Percentiles rank a stretch among this genome's conserved stretches.
phyloP scores from a whole-genome alignment of 2,888 invertebrate species.

The Cephonodes hylas region DNA sequence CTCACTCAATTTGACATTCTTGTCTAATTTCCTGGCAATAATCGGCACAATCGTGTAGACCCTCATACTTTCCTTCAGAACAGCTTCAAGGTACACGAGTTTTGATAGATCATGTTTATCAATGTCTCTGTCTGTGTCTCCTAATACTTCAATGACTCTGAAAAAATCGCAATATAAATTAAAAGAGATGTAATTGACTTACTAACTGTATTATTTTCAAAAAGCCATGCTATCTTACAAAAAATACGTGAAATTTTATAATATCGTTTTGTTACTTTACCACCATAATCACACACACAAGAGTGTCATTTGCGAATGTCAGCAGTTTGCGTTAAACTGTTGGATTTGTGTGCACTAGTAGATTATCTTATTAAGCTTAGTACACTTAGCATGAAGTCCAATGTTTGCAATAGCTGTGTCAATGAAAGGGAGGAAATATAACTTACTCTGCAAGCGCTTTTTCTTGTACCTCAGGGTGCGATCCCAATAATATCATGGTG shows the following conservation, averaged over 20 bases:
- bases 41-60: conserved; percentile 42
- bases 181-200: too few relatives aligned
- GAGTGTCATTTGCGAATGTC: too few relatives aligned
- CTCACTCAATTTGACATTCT: conserved; percentile 47
- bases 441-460: conserved; percentile 57
- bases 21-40: conserved; percentile 37
- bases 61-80: conserved; percentile 47
- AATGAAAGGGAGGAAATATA: background rate
- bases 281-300: too few relatives aligned
- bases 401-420: background rate
- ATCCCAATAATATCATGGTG: conserved; percentile 62
- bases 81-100: conserved; percentile 47
- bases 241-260: too few relatives aligned
- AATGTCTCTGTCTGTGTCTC: conserved; percentile 39
- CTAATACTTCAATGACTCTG: conserved; percentile 33
- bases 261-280: too few relatives aligned
- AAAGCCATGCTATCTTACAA: too few relatives aligned
- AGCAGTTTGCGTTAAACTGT: too few relatives aligned
- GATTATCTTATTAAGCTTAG: too few relatives aligned
- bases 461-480: conserved; percentile 63
- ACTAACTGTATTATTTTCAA: too few relatives aligned
- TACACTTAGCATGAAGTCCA: too few relatives aligned
- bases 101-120: conserved; percentile 43
- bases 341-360: too few relatives aligned
- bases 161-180: conserved; percentile 4